A percentile compares a stretch with the other conserved stretches of the same genome.
Conservation (phyloP, 64 coral and sea anemone genomes). For the Astreopora myriophthalma region DNA sequence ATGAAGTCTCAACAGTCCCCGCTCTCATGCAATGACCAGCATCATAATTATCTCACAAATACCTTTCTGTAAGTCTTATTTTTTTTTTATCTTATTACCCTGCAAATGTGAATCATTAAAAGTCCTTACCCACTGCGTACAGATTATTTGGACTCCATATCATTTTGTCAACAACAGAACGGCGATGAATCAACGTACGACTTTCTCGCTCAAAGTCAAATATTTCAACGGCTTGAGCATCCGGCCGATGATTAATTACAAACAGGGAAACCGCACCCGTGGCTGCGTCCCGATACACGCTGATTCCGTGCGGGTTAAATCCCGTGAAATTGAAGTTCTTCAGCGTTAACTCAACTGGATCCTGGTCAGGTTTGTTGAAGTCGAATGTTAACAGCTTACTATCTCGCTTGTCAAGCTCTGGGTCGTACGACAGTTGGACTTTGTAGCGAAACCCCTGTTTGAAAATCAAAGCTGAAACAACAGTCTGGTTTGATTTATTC, state of each 20-base stretch:
- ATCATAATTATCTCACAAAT: too few species aligned
- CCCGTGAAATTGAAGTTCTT: constrained; percentile 68
- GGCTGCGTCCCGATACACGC: constrained; percentile 47
- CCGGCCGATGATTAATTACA: constrained; percentile 72
- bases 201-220: constrained; percentile 70
- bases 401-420: constrained; percentile 35
- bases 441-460: constrained; percentile 57
- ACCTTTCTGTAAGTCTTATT: too few species aligned
- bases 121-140: constrained; percentile 39
- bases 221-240: constrained; percentile 65
- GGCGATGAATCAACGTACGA: constrained; percentile 37
- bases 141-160: constrained; percentile 72
- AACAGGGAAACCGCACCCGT: constrained; percentile 58
- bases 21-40: too few species aligned
- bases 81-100: too few species aligned
- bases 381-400: constrained; percentile 64
- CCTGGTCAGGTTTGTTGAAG: constrained; percentile 42
- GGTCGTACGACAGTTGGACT: neutral
- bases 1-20: too few species aligned
- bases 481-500: too few species aligned
- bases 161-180: constrained; percentile 48
- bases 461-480: too few species aligned
- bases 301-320: constrained; percentile 89
- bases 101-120: too few species aligned
- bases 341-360: constrained; percentile 43